phyloP scores from a whole-genome alignment of 1,140 invertebrate genomes.

The Drosophila kanapiae region DNA sequence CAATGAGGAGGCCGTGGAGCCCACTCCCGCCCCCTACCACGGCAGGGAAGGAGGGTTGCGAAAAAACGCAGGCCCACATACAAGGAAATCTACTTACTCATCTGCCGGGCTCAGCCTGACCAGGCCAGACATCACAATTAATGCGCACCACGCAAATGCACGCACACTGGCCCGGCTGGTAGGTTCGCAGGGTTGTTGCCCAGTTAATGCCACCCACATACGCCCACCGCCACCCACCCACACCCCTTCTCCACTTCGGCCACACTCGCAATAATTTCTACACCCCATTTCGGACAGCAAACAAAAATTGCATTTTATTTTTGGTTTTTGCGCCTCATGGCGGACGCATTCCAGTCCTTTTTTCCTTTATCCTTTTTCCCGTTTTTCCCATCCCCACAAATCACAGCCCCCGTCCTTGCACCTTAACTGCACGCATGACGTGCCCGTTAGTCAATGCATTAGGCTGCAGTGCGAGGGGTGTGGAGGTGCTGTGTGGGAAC shows the following conservation, averaged over 20 bases:
- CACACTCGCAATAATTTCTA: constrained; percentile 70
- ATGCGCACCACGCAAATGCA: constrained; percentile 61
- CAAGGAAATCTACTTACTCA: constrained; percentile 83
- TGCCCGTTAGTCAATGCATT: constrained; percentile 77
- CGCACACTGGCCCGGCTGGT: constrained; percentile 20
- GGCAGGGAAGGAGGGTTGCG: too few relatives aligned
- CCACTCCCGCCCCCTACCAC: constrained; percentile 7
- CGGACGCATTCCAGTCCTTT: constrained; percentile 32
- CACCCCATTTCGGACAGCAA: constrained; percentile 57
- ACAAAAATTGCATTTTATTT: constrained; percentile 84
- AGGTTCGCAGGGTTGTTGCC: constrained; percentile 21
- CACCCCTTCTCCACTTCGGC: neutral
- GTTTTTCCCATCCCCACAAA: constrained; percentile 45
- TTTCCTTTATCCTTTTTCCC: constrained; percentile 21
- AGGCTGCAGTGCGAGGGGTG: constrained; percentile 17
- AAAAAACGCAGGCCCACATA: constrained; percentile 55
- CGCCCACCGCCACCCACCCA: neutral
- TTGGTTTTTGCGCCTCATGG: constrained; percentile 64
- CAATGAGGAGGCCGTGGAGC: constrained; percentile 59
- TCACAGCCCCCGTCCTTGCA: constrained; percentile 24
- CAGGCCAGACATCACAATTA: constrained; percentile 80
- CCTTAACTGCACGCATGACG: constrained; percentile 51
- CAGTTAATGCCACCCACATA: constrained; percentile 76
- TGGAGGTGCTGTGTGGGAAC: neutral
- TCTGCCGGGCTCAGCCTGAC: constrained; percentile 46